Base-by-base conservation (phyloP, 2,113 vertebrate genomes). In the Corythaixoides concolor region DNA sequence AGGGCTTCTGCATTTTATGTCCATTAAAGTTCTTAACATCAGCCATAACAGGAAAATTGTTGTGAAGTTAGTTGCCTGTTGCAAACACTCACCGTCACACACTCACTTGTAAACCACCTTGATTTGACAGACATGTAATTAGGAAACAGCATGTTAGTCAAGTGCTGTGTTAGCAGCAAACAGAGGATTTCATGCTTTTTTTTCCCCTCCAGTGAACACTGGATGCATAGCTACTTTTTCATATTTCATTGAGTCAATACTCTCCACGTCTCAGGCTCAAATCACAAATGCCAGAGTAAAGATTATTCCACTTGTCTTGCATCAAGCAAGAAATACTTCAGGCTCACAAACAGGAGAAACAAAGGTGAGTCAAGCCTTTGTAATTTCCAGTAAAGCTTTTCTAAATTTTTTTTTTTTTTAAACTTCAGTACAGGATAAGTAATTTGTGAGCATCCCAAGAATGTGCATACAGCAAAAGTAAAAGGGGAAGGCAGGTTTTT, bases 101-200 rank as follows among this genome's bases (percentile, higher is more conserved):
- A 3, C 22, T 64, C 27, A 21, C 43, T 52, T 35, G 15, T 28
- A 45, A 72, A 45, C 43, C 52, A 24, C 59, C 19, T 52, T 52
- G 33, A 12, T 28, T 30, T 37, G 21, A 63, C 33, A 22, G 50
- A 50, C 17, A 10, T 1, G 4, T 13, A 41, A 63, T 35, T 24
- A 43, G 16, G 22, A 39, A 74, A 22, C 0, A 1, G 3, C 17
- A 5, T 3, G 12, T 20, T 12, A n/a, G 21, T 10, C 66, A n/a
- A 74, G 14, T 6, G 45, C 19, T n/a, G 9, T 5, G 3, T 45
- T 26, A 52, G 33, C 35, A 37, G 35, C 9, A 43, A 78, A 33
- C 13, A 20, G 32, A 78, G 22, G 27, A 21, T 59, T 52, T 52
- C 26, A 15, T 52, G 15, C 2, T 9, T 12, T 20, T 32, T 22